Base-by-base conservation (phyloP, 2,797 vertebrate genomes). In the Microhierax caerulescens region DNA sequence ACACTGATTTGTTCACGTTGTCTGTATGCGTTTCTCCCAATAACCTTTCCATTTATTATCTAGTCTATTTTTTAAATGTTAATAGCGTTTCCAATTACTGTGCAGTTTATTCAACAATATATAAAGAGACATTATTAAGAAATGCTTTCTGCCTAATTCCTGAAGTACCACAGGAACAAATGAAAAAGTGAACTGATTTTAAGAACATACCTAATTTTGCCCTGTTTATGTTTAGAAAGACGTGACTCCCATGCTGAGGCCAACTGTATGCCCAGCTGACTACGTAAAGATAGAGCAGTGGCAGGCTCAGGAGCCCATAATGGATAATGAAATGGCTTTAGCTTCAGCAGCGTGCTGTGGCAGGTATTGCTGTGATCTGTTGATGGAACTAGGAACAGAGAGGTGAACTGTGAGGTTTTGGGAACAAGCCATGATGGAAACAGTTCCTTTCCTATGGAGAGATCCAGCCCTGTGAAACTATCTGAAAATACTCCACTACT, bases 221-320 rank as follows among this genome's bases (percentile, higher is more conserved):
- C 68, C 57, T 30, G 0, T 80, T 90, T 59, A 7, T 24, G 50
- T 37, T 37, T 72, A 37, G 59, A 73, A 60, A 64, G 48, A 23
- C 2, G n/a, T n/a, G 57, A 19, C 25, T 73, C 41, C 73, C 27
- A 0, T 15, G 37, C 81, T 27, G 82, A 34, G 34, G 67, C 54
- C 34, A 15, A 5, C 5, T 9, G 17, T 5, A 11, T 86, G 69
- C 57, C 78, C 83, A 22, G 41, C 88, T 70, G 67, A n/a, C 73
- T 5, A 0, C 1, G 0, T 4, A 60, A 20, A 27, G 68, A 78
- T 10, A 4, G 4, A 67, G 59, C 2, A 1, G 56, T n/a, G 54
- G 51, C 59, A 64, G 88, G 50, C 39, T 67, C 0, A 1, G 83
- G 69, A 86, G 59, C 36, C 51, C 41, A 7, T 7, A 9, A 7